A percentile compares a stretch with the other conserved stretches of the same genome.
These are phyloP conservation scores for Pristionchus fissidentatus DNA, from an alignment of 2,888 invertebrate genomes.

Conservation along the genomic window DNA sequence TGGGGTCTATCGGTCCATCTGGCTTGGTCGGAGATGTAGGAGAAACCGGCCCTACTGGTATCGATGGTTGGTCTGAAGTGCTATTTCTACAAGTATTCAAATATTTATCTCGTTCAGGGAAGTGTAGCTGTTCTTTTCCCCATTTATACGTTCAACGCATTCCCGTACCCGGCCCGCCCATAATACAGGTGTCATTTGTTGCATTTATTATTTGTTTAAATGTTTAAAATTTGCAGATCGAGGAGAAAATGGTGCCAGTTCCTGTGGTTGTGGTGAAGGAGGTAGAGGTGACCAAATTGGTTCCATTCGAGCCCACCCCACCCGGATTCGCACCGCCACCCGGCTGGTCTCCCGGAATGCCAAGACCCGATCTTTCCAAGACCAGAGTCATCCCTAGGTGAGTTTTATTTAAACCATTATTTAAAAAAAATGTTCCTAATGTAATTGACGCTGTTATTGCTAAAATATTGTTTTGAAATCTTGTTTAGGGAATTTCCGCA, in stretches of 20 bases:
- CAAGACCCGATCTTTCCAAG: constrained; percentile 66
- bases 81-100: background rate
- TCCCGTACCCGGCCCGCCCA: constrained; percentile 72
- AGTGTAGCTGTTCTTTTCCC: constrained; percentile 73
- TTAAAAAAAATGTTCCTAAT: too few species aligned
- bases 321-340: constrained; percentile 73
- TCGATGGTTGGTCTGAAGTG: constrained; percentile 55
- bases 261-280: constrained; percentile 75
- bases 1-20: constrained; percentile 64
- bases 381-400: constrained; percentile 63
- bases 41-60: constrained; percentile 65
- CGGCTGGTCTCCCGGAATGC: constrained; percentile 74
- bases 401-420: too few species aligned
- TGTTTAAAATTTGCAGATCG: constrained; percentile 54
- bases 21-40: constrained; percentile 70
- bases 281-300: constrained; percentile 69
- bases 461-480: too few species aligned
- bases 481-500: too few species aligned
- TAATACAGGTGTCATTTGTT: constrained; percentile 63
- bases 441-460: too few species aligned
- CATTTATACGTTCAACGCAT: constrained; percentile 73
- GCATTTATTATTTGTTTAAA: background rate
- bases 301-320: constrained; percentile 75
- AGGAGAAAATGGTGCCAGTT: constrained; percentile 73
- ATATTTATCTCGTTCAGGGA: constrained; percentile 51